Percentiles rank a stretch among this genome's conserved stretches.
Conservation (phyloP, 2,113 vertebrate species). For the Lagopus leucura region DNA sequence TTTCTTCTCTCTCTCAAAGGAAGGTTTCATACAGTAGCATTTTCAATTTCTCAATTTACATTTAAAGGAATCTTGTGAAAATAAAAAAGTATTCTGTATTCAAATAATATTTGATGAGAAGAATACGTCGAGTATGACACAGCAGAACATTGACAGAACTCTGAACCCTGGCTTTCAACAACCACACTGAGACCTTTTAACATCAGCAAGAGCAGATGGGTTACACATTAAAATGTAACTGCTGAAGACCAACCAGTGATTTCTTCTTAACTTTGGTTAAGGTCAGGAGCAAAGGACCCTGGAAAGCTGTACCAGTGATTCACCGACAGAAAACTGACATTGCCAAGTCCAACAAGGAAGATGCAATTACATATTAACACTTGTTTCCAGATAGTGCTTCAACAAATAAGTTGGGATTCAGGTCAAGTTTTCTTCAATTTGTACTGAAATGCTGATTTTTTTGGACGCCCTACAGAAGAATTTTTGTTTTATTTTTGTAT, state of each 20-base stretch:
- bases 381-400: neutral
- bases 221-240: neutral
- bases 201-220: neutral
- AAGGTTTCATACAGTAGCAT: neutral
- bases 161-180: neutral
- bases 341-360: neutral
- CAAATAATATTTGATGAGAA: neutral
- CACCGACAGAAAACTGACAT: neutral
- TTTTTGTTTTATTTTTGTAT: neutral
- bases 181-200: neutral
- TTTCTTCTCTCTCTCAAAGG: neutral
- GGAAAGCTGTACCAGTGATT: neutral
- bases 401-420: neutral
- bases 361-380: neutral
- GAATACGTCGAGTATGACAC: neutral
- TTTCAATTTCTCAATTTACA: neutral
- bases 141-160: neutral
- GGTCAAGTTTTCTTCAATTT: neutral
- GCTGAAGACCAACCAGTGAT: neutral
- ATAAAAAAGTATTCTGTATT: neutral
- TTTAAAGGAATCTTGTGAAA: neutral
- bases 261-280: neutral
- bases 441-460: neutral
- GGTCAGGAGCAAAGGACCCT: neutral
- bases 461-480: neutral